These are phyloP conservation scores for Hypotaenidia philippensis DNA, from an alignment of 2,797 vertebrate genomes.

Conservation along the genomic window DNA sequence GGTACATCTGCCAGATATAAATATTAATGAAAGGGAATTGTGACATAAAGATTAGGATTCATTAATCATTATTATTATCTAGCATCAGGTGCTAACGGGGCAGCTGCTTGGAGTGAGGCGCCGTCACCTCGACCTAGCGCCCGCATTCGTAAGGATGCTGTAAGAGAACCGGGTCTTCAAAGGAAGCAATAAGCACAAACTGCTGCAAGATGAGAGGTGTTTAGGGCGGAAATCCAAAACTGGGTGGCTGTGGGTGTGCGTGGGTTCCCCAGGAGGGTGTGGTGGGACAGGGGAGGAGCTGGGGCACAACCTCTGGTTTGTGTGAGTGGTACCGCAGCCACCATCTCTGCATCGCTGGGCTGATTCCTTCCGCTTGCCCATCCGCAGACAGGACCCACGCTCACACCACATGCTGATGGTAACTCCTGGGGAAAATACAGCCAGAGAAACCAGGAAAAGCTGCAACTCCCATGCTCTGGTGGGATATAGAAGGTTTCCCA, in stretches of 20 bases:
- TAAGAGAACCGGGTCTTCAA: background rate
- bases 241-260: background rate
- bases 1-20: slow-evolving; percentile 70
- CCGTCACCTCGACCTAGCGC: background rate
- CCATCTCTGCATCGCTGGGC: background rate
- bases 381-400: background rate
- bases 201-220: background rate
- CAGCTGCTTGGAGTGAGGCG: background rate
- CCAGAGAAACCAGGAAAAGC: background rate
- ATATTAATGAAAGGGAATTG: slow-evolving; percentile 57
- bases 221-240: background rate
- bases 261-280: background rate
- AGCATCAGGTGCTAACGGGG: slow-evolving; percentile 12
- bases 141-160: background rate
- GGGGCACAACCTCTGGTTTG: background rate
- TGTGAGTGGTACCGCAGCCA: rapidly evolving
- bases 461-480: background rate
- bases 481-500: background rate
- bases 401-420: rapidly evolving
- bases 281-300: background rate
- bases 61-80: slow-evolving; percentile 65
- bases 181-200: background rate
- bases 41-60: slow-evolving; percentile 46
- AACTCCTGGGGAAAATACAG: background rate
- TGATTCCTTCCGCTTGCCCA: background rate